phyloP scores from a whole-genome alignment of 2,888 invertebrate species.

The Pammene fasciana region DNA sequence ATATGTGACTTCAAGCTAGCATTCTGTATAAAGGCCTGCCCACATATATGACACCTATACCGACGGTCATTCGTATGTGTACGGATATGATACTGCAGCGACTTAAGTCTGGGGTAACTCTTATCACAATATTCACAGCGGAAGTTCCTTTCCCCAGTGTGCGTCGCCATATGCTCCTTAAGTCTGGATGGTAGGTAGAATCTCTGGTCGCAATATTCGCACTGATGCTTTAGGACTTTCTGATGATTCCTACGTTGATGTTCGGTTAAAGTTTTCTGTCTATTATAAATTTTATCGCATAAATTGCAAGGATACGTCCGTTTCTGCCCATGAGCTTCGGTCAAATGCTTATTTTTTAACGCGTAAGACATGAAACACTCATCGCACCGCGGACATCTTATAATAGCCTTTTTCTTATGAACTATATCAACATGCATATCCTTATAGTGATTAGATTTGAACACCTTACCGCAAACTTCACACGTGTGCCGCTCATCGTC shows the following conservation, averaged over 20 bases:
- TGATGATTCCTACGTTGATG: constrained; percentile 75
- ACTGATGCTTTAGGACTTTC: constrained; percentile 78
- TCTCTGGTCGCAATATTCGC: constrained; percentile 81
- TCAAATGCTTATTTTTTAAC: constrained; percentile 72
- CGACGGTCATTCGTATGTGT: constrained; percentile 84
- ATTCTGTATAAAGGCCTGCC: constrained; percentile 83
- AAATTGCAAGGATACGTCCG: constrained; percentile 73
- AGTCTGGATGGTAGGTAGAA: constrained; percentile 76
- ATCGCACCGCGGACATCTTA: constrained; percentile 72
- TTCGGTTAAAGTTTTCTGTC: constrained; percentile 73
- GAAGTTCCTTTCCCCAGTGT: constrained; percentile 82
- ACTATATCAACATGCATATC: constrained; percentile 78
- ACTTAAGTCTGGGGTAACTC: constrained; percentile 83
- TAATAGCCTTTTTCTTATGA: constrained; percentile 75
- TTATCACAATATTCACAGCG: constrained; percentile 84
- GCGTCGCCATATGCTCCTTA: constrained; percentile 80
- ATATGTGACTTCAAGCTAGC: constrained; percentile 84
- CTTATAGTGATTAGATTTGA: constrained; percentile 75
- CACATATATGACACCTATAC: constrained; percentile 82
- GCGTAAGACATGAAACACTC: constrained; percentile 78
- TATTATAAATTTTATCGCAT: constrained; percentile 77
- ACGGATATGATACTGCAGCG: constrained; percentile 83
- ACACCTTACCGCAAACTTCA: constrained; percentile 76
- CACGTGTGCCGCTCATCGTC: constrained; percentile 82
- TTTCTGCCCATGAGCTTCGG: constrained; percentile 74